Evolutionary conservation across 2,113 vertebrate genomes (phyloP).

Genomic region (Lagenorhynchus albirostris): DNA sequence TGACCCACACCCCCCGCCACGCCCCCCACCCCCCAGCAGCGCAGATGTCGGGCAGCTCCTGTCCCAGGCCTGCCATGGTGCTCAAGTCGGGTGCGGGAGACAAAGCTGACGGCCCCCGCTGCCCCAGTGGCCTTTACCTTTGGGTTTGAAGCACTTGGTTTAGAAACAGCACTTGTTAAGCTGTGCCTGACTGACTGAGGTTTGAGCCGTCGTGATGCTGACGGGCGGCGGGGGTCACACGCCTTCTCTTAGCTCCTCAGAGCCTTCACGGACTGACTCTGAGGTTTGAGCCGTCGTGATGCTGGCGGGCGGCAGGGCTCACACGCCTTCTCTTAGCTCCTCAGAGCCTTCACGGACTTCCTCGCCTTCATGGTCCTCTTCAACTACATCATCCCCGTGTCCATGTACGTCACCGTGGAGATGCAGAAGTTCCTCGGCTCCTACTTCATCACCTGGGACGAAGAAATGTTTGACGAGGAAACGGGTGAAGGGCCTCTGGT

Average conservation of each 20-base stretch:
- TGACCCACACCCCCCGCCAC: neutral
- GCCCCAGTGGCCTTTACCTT: neutral
- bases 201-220: accelerated
- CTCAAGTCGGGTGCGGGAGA: accelerated
- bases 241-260: too few relatives aligned
- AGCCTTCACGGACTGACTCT: too few relatives aligned
- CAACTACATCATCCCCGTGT: conserved; percentile 99
- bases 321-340: conserved; percentile 80
- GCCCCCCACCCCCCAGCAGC: neutral
- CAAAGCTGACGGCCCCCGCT: neutral
- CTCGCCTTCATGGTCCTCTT: conserved; percentile 99
- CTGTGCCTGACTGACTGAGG: too few relatives aligned
- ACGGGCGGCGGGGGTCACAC: neutral
- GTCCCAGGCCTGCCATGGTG: neutral
- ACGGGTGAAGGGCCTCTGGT: conserved; percentile 93
- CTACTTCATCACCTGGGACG: conserved; percentile 98
- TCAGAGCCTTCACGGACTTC: conserved; percentile 96
- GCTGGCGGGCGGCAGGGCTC: accelerated
- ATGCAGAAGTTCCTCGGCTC: conserved; percentile 99
- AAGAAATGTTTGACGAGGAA: conserved; percentile 96
- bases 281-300: accelerated
- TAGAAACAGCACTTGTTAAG: accelerated
- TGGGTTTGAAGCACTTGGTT: neutral
- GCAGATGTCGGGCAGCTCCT: accelerated
- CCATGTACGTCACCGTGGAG: conserved; percentile 99